phyloP scores from a whole-genome alignment of 2,888 invertebrate genomes.

The Sclerodermus sp. region DNA sequence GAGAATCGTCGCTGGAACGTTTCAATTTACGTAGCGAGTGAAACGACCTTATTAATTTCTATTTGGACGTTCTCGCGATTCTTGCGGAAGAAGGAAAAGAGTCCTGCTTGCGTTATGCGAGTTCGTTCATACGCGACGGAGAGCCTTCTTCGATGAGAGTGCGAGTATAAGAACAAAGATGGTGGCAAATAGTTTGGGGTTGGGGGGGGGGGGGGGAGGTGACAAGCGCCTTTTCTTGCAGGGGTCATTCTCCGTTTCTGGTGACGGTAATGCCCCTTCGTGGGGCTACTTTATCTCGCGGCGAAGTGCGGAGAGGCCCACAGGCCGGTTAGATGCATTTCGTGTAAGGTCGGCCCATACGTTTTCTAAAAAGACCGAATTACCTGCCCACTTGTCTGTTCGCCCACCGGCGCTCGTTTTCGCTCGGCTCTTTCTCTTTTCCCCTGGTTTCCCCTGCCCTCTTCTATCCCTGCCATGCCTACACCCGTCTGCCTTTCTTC shows the following conservation, averaged over 20 bases:
- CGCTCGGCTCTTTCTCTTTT: background rate
- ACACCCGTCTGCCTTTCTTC: too few relatives aligned
- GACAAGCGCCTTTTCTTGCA: too few relatives aligned
- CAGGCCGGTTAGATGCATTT: conserved; percentile 38
- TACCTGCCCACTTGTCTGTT: conserved; percentile 31
- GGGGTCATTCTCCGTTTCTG: conserved; percentile 32
- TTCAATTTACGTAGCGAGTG: background rate
- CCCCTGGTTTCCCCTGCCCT: too few relatives aligned
- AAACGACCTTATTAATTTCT: too few relatives aligned
- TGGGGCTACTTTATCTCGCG: conserved; percentile 35
- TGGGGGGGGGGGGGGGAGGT: too few relatives aligned
- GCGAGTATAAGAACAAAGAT: too few relatives aligned
- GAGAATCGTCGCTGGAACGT: too few relatives aligned
- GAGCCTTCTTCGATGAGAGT: too few relatives aligned
- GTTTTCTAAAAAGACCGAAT: conserved; percentile 40
- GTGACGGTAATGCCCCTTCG: conserved; percentile 39
- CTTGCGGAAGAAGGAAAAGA: background rate
- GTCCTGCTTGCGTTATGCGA: too few relatives aligned
- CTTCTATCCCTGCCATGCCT: too few relatives aligned
- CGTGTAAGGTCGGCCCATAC: conserved; percentile 35
- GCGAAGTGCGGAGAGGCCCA: conserved; percentile 17
- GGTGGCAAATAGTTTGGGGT: too few relatives aligned
- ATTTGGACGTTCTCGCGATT: too few relatives aligned
- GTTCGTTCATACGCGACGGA: background rate
- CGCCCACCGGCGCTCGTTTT: conserved; percentile 14